A percentile compares a stretch with the other conserved stretches of the same genome.
These are phyloP conservation scores for Acropora yongei DNA, from an alignment of 64 coral and sea anemone species.

Conservation along the genomic window DNA sequence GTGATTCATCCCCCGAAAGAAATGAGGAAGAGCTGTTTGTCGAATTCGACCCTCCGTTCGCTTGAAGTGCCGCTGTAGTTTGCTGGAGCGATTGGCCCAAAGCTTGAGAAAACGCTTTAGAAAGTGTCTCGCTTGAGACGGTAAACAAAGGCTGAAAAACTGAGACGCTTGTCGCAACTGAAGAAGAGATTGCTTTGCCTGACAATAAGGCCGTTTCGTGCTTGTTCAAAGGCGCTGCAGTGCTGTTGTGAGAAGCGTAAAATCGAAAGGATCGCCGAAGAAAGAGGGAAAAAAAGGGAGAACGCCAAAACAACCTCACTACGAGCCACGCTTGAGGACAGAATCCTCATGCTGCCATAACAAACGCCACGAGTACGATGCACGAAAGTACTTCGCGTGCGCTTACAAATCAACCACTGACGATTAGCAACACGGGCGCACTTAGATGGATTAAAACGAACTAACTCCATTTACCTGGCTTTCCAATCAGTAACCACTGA, in stretches of 20 bases:
- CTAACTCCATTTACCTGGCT: no score
- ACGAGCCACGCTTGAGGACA: background rate
- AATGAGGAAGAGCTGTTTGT: background rate
- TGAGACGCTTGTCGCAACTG: background rate
- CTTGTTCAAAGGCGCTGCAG: background rate
- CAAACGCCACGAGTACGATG: background rate
- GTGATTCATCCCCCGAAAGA: background rate
- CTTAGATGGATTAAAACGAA: background rate
- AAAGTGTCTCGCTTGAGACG: background rate
- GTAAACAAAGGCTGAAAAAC: background rate
- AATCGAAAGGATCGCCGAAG: background rate
- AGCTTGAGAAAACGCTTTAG: background rate
- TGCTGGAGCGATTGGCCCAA: background rate
- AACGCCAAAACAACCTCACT: background rate
- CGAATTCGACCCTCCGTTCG: background rate
- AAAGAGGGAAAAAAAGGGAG: background rate
- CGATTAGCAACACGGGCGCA: background rate
- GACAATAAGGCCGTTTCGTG: background rate
- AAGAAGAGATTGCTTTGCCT: background rate
- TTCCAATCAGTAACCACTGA: no score
- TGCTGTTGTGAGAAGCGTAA: background rate
- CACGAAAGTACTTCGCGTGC: background rate
- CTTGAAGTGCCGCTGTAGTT: background rate
- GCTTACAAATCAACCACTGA: background rate
- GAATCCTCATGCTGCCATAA: background rate